Conservation (phyloP, 2,888 invertebrate genomes). For the Cataglyphis livida region DNA sequence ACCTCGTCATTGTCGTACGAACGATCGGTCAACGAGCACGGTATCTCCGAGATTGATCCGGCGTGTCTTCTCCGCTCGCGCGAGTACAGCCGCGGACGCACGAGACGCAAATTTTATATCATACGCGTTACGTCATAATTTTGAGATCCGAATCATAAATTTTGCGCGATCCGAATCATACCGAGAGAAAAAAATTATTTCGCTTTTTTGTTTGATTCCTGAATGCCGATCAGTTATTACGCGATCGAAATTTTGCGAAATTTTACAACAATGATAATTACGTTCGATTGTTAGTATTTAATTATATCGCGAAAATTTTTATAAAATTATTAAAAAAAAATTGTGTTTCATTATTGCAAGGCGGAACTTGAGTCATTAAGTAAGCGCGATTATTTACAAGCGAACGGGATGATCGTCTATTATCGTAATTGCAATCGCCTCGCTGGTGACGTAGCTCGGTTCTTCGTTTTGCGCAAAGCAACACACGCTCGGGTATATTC, state of each 20-base stretch:
- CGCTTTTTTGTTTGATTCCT: neutral
- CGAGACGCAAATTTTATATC: neutral
- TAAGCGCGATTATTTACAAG: slow-evolving; percentile 36
- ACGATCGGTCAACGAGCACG: neutral
- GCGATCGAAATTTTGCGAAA: neutral
- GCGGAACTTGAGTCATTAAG: slow-evolving; percentile 1
- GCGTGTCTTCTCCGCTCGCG: neutral
- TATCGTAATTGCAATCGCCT: slow-evolving; percentile 39
- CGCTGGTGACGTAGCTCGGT: slow-evolving; percentile 1
- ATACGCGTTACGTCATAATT: neutral
- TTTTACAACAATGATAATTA: neutral
- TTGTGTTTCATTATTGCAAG: slow-evolving; percentile 6
- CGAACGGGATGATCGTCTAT: neutral
- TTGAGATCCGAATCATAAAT: neutral
- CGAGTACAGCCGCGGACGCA: neutral
- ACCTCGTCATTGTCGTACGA: slow-evolving; percentile 38
- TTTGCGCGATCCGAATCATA: neutral
- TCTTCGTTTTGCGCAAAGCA: slow-evolving; percentile 16
- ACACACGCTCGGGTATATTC: neutral
- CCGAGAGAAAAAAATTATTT: neutral
- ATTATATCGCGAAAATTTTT: neutral
- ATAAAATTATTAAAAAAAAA: neutral
- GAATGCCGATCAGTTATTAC: neutral
- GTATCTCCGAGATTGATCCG: neutral
- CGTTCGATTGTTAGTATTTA: neutral